Evolutionary conservation across 2,113 vertebrate species (phyloP), one percentile per base, ranked within the genome.

Genomic region (Phaethon lepturus): DNA sequence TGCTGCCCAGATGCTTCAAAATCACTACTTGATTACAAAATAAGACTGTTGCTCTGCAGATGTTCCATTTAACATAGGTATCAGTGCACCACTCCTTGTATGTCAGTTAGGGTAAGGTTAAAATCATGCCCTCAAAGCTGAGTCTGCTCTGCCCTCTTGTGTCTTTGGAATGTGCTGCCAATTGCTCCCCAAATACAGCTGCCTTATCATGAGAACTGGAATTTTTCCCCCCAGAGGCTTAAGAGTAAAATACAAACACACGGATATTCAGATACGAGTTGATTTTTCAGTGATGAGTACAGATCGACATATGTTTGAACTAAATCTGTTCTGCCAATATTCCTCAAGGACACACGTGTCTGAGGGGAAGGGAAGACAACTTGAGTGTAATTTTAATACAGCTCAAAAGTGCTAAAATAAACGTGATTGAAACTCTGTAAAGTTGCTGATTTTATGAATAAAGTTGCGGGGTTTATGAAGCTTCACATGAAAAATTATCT

Each of bases 111-210:
- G 7, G 26, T 63, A 76, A 90, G 28, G 31, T 91, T 85, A 76
- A 72, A 91, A 81, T 78, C 3, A 0, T 90, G 55, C 42, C 69
- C n/a, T 68, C 59, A 91, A 89, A 88, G 66, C 84, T 93, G 68
- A 91, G 58, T 63, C 63, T 95, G 50, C 71, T 95, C 91, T 97
- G 96, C 96, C 97, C 95, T 95, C 97, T 97, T 96, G 93, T 95
- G 96, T 96, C 89, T 87, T 87, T 50, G 66, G n/a, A 90, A 79
- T 50, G 68, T 47, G 56, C 60, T 93, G 77, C 50, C 71, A 91
- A 69, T 60, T 60, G 35, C 15, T 85, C 33, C 26, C 60, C 53
- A 85, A 58, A 82, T 45, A 47, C 15, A 85, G 66, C 44, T 38
- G 45, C 53, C 64, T 75, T 63, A 20, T 67, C 24, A 6, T 52